These are phyloP conservation scores for Andricus grossulariae DNA, from an alignment of 1,140 invertebrate species.

Conservation along the genomic window DNA sequence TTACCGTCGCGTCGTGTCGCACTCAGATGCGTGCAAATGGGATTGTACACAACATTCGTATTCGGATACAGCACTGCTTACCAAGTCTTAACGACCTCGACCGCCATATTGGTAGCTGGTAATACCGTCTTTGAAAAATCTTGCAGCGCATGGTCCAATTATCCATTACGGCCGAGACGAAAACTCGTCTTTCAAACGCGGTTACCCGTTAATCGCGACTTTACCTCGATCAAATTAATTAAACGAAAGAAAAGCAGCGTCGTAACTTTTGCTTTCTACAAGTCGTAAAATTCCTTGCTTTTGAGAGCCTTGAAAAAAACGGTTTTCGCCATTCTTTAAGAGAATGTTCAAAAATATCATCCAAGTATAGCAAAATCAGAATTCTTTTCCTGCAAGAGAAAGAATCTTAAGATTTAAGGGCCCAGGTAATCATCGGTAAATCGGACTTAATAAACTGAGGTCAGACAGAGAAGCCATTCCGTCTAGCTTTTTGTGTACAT, in stretches of 20 bases:
- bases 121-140: constrained; percentile 36
- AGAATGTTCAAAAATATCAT: not conserved
- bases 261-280: constrained; percentile 38
- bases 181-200: constrained; percentile 38
- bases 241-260: constrained; percentile 33
- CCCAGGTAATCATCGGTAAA: no score
- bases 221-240: constrained; percentile 34
- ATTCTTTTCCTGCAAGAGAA: no score
- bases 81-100: constrained; percentile 34
- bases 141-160: constrained; percentile 33
- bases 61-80: constrained; percentile 28
- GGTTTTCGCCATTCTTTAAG: not conserved
- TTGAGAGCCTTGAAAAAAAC: not conserved
- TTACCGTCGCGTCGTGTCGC: constrained; percentile 5
- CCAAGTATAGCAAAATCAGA: no score
- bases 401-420: no score
- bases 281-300: constrained; percentile 24
- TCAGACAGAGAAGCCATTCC: no score
- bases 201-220: constrained; percentile 29
- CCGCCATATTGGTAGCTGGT: constrained; percentile 36
- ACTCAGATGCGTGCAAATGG: constrained; percentile 21
- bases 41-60: constrained; percentile 31
- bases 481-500: no score
- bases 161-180: constrained; percentile 35
- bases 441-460: no score